Evolutionary conservation across 2,797 vertebrate genomes (phyloP).

Genomic region (Clarias laeviceps): DNA sequence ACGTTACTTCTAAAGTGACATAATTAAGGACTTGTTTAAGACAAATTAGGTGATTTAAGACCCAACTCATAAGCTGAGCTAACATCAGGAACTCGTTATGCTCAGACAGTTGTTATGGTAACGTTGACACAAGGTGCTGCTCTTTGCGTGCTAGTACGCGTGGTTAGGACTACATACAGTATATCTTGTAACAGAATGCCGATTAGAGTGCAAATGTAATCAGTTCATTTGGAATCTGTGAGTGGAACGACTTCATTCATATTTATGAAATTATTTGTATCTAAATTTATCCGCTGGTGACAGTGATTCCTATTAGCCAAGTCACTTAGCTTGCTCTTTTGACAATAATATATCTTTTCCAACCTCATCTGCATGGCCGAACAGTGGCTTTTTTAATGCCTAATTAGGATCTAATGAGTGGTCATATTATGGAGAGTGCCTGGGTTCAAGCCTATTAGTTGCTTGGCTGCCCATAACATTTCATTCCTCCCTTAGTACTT

Average conservation of each 20-base stretch:
- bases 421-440: constrained; percentile 80
- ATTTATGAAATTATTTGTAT: background rate
- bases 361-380: constrained; percentile 81
- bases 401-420: constrained; percentile 83
- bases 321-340: constrained; percentile 61
- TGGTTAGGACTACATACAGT: background rate
- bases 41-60: background rate
- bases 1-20: background rate
- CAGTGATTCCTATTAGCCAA: constrained; percentile 24
- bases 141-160: background rate
- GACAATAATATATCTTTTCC: constrained; percentile 73
- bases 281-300: constrained; percentile 24
- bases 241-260: background rate
- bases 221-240: background rate
- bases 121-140: background rate
- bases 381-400: constrained; percentile 78
- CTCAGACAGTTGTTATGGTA: background rate
- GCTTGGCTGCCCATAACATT: constrained; percentile 83
- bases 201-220: constrained; percentile 2
- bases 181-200: background rate
- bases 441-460: constrained; percentile 84
- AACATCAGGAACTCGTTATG: background rate
- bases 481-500: constrained; percentile 70
- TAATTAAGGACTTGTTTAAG: background rate
- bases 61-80: background rate